A percentile compares a stretch with the other conserved stretches of the same genome.
These are phyloP conservation scores for Anguilla anguilla DNA, from an alignment of 2,797 vertebrate species.

Conservation along the genomic window DNA sequence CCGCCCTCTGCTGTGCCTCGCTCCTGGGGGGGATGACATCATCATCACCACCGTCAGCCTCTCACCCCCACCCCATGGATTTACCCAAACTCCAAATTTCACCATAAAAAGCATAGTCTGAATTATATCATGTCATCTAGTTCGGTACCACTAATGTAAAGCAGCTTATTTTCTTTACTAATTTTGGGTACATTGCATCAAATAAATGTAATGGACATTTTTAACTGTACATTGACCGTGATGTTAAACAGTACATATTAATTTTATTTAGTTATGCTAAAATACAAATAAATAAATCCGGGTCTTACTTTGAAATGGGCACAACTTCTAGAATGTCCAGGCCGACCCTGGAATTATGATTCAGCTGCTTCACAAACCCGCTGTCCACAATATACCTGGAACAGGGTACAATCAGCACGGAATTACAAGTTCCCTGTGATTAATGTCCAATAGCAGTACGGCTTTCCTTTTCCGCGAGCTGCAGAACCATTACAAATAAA, in stretches of 20 bases:
- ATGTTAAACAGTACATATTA: no score
- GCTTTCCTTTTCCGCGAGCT: not conserved
- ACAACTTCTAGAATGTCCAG: constrained; percentile 95
- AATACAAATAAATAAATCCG: not conserved
- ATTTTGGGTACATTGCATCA: not conserved
- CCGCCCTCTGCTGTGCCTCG: constrained; percentile 89
- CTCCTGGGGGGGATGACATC: constrained; percentile 70
- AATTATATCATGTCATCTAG: not conserved
- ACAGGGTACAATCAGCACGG: not conserved
- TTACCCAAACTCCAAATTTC: not conserved
- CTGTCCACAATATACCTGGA: constrained; percentile 92
- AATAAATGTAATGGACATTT: not conserved
- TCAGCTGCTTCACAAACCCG: constrained; percentile 97
- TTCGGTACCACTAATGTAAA: not conserved
- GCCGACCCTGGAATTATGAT: constrained; percentile 91
- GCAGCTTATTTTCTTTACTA: not conserved
- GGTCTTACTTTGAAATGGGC: constrained; percentile 94
- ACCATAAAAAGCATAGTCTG: not conserved
- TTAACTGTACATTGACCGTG: no score
- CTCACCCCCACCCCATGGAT: not conserved
- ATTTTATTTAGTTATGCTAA: not conserved
- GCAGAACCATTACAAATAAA: not conserved
- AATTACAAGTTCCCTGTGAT: not conserved
- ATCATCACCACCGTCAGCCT: not conserved
- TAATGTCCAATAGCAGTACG: not conserved